These are phyloP conservation scores for Crotalus horridus DNA, from an alignment of 2,113 vertebrate species.

Conservation along the genomic window DNA sequence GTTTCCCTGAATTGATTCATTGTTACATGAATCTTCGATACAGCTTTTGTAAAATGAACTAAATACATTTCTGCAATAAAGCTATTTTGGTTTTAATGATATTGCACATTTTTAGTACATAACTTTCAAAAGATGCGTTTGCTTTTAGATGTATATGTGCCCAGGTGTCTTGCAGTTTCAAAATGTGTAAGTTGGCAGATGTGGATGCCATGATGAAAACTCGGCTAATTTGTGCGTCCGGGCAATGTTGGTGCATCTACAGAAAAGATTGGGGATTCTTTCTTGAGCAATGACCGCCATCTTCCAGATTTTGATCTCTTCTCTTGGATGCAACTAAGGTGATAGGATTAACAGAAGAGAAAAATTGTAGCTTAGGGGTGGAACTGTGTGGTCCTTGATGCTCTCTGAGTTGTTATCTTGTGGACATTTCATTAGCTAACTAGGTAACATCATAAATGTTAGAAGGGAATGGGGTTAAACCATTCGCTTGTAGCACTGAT, in stretches of 20 bases:
- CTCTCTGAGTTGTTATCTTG: neutral
- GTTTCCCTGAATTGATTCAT: neutral
- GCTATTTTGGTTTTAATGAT: neutral
- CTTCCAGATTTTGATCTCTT: neutral
- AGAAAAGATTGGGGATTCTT: neutral
- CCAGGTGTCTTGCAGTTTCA: neutral
- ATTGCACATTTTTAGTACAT: neutral
- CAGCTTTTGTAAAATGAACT: neutral
- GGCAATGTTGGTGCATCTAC: neutral
- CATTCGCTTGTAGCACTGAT: too few relatives aligned
- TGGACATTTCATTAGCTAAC: neutral
- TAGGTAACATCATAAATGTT: neutral
- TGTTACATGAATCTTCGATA: neutral
- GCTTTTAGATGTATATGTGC: neutral
- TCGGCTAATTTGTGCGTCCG: neutral
- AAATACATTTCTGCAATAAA: neutral
- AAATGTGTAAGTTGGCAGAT: neutral
- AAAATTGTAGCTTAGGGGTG: neutral
- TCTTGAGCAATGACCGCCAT: neutral
- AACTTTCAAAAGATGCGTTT: neutral
- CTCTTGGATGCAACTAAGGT: neutral
- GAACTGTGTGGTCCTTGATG: neutral
- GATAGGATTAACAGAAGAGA: neutral
- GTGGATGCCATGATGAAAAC: neutral
- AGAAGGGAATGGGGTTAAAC: neutral